Base-by-base conservation (phyloP, 2,888 invertebrate species). In the Panorpa germanica region DNA sequence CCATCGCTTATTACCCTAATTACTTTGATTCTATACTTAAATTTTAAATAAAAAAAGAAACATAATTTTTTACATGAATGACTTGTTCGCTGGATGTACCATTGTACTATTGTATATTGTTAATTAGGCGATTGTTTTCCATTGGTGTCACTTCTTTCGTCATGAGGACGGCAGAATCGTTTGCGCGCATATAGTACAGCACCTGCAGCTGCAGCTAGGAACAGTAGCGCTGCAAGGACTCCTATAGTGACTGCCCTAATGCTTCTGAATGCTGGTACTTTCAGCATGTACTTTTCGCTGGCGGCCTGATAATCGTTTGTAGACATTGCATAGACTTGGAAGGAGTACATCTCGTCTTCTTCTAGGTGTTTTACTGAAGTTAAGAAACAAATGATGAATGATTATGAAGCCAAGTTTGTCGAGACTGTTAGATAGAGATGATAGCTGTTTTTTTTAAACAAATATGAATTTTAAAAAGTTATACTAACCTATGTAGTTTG, bases 331-430 rank as follows among this genome's bases (percentile, higher is more conserved):
- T 66, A 50, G 34, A 86, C 77, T 52, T 75, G 72, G 44, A 83
- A 73, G 43, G 65, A 62, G 49, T 83, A 83, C 29, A 59, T 63
- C 41, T 60, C 66, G 39, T 81, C 81, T 45, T 81, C 81, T 40
- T 68, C 65, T 39, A 81, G 57, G 38, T 64, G 63, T 41, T 66
- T 63, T 39, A 83, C 74, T 70, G 61, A 28, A 52, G 52, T 30
- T 35, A 36, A 19, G 34, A 31, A 14, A 2, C 9, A 18, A 8
- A n/a, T n/a, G n/a, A n/a, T n/a, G 14, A 24, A 19, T 7, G 7
- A 14, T 11, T 14, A 20, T 3, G 21, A n/a, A 4, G 6, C 3
- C 8, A 9, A 11, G 8, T 11, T 3, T 21, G 15, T 17, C n/a
- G 8, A 16, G 23, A 21, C 13, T 5, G 21, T 13, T 9, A 30